Percentiles rank a stretch among this genome's conserved stretches.
These are phyloP conservation scores for Corydoras maculifer DNA, from an alignment of 2,113 vertebrate species.

Conservation along the genomic window DNA sequence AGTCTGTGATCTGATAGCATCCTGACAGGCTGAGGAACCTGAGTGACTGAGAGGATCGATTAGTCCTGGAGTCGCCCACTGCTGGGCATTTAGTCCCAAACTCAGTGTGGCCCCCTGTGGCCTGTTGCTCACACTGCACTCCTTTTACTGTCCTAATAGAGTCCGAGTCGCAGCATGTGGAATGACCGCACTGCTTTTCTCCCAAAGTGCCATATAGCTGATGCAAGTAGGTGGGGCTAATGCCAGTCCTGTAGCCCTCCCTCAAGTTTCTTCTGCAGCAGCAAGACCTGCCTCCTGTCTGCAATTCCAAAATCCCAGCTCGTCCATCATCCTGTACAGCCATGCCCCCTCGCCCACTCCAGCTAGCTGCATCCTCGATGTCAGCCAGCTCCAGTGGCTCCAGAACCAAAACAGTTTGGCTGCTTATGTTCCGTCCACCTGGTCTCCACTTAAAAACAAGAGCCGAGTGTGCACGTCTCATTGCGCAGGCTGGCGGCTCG, in stretches of 20 bases:
- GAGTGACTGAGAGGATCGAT: conserved; percentile 70
- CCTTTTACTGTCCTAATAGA: conserved; percentile 75
- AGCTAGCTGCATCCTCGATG: conserved; percentile 90
- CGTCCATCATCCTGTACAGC: conserved; percentile 29
- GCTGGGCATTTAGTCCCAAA: conserved; percentile 77
- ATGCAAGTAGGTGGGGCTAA: conserved; percentile 75
- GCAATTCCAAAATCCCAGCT: conserved; percentile 57
- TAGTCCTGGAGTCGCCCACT: conserved; percentile 62
- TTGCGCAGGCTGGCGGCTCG: conserved; percentile 48
- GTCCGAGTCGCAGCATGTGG: conserved; percentile 76
- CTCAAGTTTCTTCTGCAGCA: conserved; percentile 75
- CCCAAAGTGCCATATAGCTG: conserved; percentile 73
- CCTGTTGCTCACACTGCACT: conserved; percentile 63
- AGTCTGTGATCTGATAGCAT: conserved; percentile 92
- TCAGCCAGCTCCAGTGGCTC: conserved; percentile 79
- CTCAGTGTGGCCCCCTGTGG: conserved; percentile 59
- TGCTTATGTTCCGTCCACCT: conserved; percentile 40
- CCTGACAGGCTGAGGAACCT: conserved; percentile 94
- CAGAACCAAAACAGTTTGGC: conserved; percentile 74
- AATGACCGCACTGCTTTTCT: conserved; percentile 80
- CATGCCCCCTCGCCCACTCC: conserved; percentile 70
- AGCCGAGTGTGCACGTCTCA: conserved; percentile 50
- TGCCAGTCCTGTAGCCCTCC: conserved; percentile 78
- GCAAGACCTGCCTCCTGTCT: conserved; percentile 50
- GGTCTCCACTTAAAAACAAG: conserved; percentile 60